Base-by-base conservation (phyloP, 2,888 invertebrate genomes). In the Villa cingulata region DNA sequence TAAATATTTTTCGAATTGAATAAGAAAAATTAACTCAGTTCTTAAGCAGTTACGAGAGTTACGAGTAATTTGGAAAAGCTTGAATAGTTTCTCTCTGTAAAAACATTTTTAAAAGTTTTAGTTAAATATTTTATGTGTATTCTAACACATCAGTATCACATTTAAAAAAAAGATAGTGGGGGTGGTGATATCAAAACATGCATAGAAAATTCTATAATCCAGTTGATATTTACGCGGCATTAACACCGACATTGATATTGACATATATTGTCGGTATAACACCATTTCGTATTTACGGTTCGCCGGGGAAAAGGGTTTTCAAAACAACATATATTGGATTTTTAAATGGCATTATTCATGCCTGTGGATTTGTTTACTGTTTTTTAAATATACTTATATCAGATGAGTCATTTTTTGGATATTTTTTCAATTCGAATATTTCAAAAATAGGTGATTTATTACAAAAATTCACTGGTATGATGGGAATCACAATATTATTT, bases 401-500 rank as follows among this genome's bases (percentile, higher is more conserved):
- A 45, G 60, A 60, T 7, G 64, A 65, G 34, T 62, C 67, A 1
- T 60, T 67, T 16, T 62, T 67, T 17, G 64, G 64, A 1, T 65
- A 65, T 41, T 65, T 67, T 37, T 60, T 67, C 43, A 61, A 62
- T 48, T 64, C 67, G 0, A 58, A 65, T 36, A 62, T 67, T 45
- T 63, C 68, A 3, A 60, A 57, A 23, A 52, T 65, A 5, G 66
- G 67, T 9, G 63, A 67, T 54, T 62, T 61, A 0, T 45, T 66
- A 53, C 66, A 67, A 53, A 61, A 63, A 41, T 62, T 61, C 36
- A 64, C 60, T 45, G 66, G 65, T 2, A 52, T 66, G 4, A 58
- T 64, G 34, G 63, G 64, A 1, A 60, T 65, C 2, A 58, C 58
- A 1, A 62, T 64, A 5, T 64, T 65, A 41, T 65, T 62, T 45